Base-by-base conservation (phyloP, 2,797 vertebrate species). In the Syngnathus acus region DNA sequence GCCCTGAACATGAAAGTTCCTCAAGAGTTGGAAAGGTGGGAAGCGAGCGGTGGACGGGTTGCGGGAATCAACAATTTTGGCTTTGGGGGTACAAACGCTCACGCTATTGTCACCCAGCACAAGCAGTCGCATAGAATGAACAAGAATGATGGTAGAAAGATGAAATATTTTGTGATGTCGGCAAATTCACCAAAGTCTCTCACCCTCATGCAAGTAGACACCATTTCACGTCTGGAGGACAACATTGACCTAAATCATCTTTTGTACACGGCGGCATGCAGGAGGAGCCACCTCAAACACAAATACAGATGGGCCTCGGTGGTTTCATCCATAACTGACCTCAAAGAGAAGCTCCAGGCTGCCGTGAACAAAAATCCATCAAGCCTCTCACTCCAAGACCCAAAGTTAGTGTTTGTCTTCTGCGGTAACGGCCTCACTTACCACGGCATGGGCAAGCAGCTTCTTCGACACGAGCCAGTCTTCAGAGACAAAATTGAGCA, bases 81-180 rank as follows among this genome's bases (percentile, higher is more conserved):
- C 6, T 95, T 95, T 87, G 94, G 94, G 42, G 93, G 94, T 62
- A 94, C 94, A 65, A 95, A 95, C 78, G 92, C 90, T 64, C 94
- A 95, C 0, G 76, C 82, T 13, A 84, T 95, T 60, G 81, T 95
- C 39, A 93, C 87, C 80, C 89, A 94, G 74, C 70, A 89, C 64
- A 87, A 84, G 45, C 84, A 89, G 66, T 43, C 75, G n/a, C 21
- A 17, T 6, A 16, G 42, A 62, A 32, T 72, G 64, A 68, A 68
- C 71, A 64, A 68, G 43, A 77, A 68, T 61, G 72, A 26, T 9
- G 16, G 69, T 53, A 89, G 77, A 72, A 77, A 78, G 3, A 64
- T 76, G 17, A 91, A 89, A 64, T 86, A 87, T 80, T 90, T 95
- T 78, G 72, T 93, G 39, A 65, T 93, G 16, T 94, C 94, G 9